A percentile compares a stretch with the other conserved stretches of the same genome.
Conservation (phyloP, 2,797 vertebrate genomes). For the Argya squamiceps region DNA sequence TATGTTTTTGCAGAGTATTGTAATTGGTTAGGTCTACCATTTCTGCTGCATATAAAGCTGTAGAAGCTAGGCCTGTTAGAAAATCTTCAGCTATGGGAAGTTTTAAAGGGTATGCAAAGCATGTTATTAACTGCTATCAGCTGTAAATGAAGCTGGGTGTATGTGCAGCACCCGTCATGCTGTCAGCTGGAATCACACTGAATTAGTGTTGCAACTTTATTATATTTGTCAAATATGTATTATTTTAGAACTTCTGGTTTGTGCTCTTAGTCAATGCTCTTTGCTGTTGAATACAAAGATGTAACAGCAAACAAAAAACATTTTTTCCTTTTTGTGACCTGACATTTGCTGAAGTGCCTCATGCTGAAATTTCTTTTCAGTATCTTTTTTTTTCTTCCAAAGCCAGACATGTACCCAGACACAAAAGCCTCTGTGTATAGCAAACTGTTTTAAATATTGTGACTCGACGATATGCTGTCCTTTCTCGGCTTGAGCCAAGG, state of each 20-base stretch:
- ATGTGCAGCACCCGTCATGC: background rate
- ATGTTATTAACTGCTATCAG: constrained; percentile 21
- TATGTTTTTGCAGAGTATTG: constrained; percentile 18
- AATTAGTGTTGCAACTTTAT: constrained; percentile 52
- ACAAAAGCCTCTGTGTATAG: constrained; percentile 84
- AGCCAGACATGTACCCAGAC: constrained; percentile 82
- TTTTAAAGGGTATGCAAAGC: background rate
- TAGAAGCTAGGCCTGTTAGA: constrained; percentile 12
- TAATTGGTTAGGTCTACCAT: background rate
- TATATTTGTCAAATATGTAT: constrained; percentile 68
- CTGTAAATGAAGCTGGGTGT: background rate
- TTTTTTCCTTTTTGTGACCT: constrained; percentile 85
- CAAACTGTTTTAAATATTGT: constrained; percentile 94
- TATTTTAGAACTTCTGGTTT: constrained; percentile 71
- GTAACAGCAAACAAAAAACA: constrained; percentile 88
- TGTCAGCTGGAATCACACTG: constrained; percentile 19
- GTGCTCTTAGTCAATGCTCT: constrained; percentile 64
- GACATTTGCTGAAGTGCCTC: constrained; percentile 89
- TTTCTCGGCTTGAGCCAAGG: constrained; percentile 85
- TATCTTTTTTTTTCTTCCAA: constrained; percentile 83
- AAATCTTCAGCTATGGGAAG: constrained; percentile 1
- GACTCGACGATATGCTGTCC: constrained; percentile 85
- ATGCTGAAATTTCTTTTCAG: constrained; percentile 89
- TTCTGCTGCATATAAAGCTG: constrained; percentile 2
- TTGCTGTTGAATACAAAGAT: constrained; percentile 74